Conservation (phyloP, 2,888 invertebrate species). For the Rhaphigaster nebulosa region DNA sequence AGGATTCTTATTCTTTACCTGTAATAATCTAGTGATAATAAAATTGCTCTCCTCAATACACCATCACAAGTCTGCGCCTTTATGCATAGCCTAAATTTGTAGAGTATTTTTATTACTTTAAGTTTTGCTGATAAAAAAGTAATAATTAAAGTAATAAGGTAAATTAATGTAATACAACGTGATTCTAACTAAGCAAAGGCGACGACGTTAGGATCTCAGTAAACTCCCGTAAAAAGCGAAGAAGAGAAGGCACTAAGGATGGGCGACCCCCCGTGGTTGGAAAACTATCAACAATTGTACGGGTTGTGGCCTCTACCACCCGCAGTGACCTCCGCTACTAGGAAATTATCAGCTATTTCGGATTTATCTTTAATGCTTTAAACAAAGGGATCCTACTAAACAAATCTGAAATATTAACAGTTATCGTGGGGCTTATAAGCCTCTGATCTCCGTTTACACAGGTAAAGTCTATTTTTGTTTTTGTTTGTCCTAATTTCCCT, state of each 20-base stretch:
- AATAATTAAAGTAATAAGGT: no score
- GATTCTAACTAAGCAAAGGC: neutral
- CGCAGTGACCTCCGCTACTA: neutral
- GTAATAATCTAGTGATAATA: no score
- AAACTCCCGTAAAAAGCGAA: neutral
- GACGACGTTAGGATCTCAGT: neutral
- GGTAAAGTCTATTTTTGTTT: slow-evolving; percentile 52
- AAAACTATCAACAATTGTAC: slow-evolving; percentile 9
- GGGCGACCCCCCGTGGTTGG: neutral
- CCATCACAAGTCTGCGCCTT: no score
- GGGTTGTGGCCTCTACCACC: neutral
- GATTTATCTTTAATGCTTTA: slow-evolving; percentile 11
- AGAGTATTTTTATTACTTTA: no score
- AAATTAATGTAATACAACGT: no score
- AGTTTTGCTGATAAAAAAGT: no score
- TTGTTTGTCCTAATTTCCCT: slow-evolving; percentile 55
- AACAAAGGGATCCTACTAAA: slow-evolving; percentile 34
- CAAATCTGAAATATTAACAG: slow-evolving; percentile 44
- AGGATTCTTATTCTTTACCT: no score
- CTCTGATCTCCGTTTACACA: slow-evolving; percentile 41
- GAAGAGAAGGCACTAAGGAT: neutral
- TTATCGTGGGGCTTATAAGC: slow-evolving; percentile 13
- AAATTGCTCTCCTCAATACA: no score
- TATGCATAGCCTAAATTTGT: no score
- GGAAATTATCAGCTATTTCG: slow-evolving; percentile 11